Percentiles rank a stretch among this genome's conserved stretches.
phyloP scores from a whole-genome alignment of 1,140 invertebrate genomes.

The Ladona fulva region DNA sequence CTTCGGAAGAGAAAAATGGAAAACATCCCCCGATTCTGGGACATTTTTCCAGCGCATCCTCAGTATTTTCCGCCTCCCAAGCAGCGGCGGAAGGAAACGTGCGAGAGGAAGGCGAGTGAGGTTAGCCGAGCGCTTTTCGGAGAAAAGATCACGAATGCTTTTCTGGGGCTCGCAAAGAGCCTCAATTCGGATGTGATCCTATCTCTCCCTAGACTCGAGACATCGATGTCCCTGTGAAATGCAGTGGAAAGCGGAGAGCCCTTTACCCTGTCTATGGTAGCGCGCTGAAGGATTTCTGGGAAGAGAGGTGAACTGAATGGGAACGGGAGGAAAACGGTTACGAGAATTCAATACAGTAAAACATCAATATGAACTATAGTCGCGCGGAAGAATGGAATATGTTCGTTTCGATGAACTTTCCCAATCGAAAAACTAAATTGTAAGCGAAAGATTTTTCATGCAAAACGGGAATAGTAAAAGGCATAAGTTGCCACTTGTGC shows the following conservation, averaged over 20 bases:
- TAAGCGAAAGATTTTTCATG: too few relatives aligned
- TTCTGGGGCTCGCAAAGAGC: neutral
- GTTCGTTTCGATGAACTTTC: too few relatives aligned
- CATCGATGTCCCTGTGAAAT: neutral
- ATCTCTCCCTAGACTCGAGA: neutral
- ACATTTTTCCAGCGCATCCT: neutral
- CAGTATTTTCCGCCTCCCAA: neutral
- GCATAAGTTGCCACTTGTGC: too few relatives aligned
- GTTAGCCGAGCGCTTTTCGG: neutral
- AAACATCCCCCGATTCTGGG: neutral
- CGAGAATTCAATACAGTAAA: too few relatives aligned
- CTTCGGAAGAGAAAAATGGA: neutral
- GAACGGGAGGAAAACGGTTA: neutral
- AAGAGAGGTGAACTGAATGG: neutral
- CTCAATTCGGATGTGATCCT: neutral
- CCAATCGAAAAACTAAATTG: too few relatives aligned
- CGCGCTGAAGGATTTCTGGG: neutral
- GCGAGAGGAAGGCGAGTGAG: neutral
- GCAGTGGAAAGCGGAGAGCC: neutral
- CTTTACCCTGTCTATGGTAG: neutral
- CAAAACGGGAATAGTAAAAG: too few relatives aligned
- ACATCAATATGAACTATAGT: too few relatives aligned
- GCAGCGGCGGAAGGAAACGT: neutral
- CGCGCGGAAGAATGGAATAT: too few relatives aligned
- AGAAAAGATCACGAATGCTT: neutral